These are phyloP conservation scores for Sebastes taczanowskii DNA, from an alignment of 2,797 vertebrate species.

Conservation along the genomic window DNA sequence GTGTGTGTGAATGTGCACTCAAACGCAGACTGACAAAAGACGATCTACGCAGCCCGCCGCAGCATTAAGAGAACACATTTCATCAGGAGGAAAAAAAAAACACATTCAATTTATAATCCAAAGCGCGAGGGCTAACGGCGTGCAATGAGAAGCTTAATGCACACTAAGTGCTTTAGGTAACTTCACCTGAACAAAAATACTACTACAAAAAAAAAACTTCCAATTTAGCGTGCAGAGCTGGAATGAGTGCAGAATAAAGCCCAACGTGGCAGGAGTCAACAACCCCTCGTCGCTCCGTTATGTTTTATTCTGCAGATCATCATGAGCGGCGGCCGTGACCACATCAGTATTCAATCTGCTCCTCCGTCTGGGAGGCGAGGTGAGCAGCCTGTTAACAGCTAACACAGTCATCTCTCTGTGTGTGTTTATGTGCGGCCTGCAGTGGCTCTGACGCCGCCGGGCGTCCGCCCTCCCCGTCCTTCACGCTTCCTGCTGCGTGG, in stretches of 20 bases:
- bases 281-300: background rate
- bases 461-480: background rate
- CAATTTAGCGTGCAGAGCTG: background rate
- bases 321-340: background rate
- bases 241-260: background rate
- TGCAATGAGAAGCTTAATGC: conserved; percentile 27
- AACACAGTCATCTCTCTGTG: background rate
- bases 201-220: background rate
- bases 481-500: background rate
- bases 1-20: background rate
- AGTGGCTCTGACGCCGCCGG: background rate
- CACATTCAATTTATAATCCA: background rate
- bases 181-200: conserved; percentile 8
- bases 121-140: background rate
- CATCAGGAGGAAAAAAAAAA: conserved; percentile 18
- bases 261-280: background rate
- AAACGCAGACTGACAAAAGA: background rate
- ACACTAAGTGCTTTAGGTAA: conserved; percentile 36
- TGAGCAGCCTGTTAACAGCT: conserved; percentile 33
- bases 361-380: conserved; percentile 15
- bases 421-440: background rate
- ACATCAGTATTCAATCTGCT: conserved; percentile 36
- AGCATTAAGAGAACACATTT: conserved; percentile 24
- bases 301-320: conserved; percentile 2
- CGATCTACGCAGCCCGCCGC: background rate